These are phyloP conservation scores for Phyto melanocephala DNA, from an alignment of 2,888 invertebrate genomes.

Conservation along the genomic window DNA sequence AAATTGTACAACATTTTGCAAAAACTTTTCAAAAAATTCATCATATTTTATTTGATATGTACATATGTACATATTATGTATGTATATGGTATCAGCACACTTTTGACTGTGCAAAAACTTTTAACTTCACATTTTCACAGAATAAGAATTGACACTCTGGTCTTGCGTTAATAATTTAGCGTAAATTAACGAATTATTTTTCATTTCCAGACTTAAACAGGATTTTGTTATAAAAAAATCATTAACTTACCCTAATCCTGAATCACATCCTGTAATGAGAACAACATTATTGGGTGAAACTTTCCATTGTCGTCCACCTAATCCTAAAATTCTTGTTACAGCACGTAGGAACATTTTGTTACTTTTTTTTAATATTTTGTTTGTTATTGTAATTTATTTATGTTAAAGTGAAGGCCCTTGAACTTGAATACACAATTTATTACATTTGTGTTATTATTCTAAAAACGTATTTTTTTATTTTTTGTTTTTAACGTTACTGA, in stretches of 20 bases:
- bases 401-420: slow-evolving; percentile 22
- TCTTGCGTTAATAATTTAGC: no score
- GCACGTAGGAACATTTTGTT: slow-evolving; percentile 33
- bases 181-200: no score
- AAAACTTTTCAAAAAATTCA: no score
- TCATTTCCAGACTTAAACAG: no score
- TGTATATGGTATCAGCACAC: no score
- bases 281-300: slow-evolving; percentile 79
- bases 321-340: slow-evolving; percentile 47
- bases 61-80: no score
- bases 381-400: neutral
- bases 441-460: slow-evolving; percentile 32
- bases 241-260: slow-evolving; percentile 85
- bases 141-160: no score
- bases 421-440: slow-evolving; percentile 50
- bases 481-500: neutral
- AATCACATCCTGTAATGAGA: slow-evolving; percentile 91
- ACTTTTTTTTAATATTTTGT: neutral
- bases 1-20: no score
- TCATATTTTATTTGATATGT: no score
- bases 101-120: no score
- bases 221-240: no score
- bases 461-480: slow-evolving; percentile 17
- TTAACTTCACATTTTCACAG: no score
- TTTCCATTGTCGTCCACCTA: slow-evolving; percentile 43